Evolutionary conservation across 2,888 invertebrate genomes (phyloP).

Genomic region (Ypsolopha scabrella): DNA sequence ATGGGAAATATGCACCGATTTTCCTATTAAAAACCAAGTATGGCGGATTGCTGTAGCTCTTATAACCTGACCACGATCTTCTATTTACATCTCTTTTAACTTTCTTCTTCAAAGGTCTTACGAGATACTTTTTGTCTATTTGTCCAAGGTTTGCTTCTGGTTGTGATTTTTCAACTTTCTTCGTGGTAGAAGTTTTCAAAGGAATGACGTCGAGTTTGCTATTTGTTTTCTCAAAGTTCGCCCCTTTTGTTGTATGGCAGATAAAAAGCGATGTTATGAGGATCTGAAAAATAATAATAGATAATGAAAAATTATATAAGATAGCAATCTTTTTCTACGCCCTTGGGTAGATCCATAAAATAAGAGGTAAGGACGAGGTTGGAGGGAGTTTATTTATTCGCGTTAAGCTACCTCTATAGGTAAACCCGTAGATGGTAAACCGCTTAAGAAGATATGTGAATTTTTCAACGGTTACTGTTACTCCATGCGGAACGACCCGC

Average conservation of each 20-base stretch:
- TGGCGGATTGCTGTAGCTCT: slow-evolving; percentile 24
- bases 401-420: no score
- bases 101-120: slow-evolving; percentile 10
- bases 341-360: no score
- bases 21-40: slow-evolving; percentile 51
- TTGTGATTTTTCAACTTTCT: background rate
- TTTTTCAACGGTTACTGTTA: no score
- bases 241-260: slow-evolving; percentile 6
- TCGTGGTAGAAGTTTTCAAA: background rate
- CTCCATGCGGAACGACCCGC: no score
- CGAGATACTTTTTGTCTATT: background rate
- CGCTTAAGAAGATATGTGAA: no score
- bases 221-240: background rate
- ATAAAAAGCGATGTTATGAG: slow-evolving; percentile 16
- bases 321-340: no score
- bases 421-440: no score
- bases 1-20: slow-evolving; percentile 46
- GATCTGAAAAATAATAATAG: slow-evolving; percentile 17
- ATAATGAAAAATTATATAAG: no score
- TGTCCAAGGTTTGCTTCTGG: background rate
- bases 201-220: background rate
- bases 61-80: slow-evolving; percentile 9
- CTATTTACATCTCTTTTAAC: slow-evolving; percentile 25
- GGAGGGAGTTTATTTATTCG: no score
- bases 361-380: no score